Base-by-base conservation (phyloP, 2,888 invertebrate species). In the Troides oblongomaculatus region DNA sequence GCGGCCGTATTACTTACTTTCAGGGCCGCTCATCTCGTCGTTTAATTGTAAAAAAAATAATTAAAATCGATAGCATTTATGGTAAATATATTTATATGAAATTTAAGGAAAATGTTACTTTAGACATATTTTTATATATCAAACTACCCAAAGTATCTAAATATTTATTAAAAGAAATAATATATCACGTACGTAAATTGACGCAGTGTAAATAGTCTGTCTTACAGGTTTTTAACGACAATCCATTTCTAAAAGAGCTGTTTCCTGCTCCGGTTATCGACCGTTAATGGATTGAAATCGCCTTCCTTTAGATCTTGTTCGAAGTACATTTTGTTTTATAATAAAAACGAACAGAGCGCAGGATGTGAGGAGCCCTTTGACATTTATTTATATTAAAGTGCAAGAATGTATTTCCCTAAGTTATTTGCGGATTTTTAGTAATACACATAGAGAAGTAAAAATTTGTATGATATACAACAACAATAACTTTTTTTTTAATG, bases 191-290 rank as follows among this genome's bases (percentile, higher is more conserved):
- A 50, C 3, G 14, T 14, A 50, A 50, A 7, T 6, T 53, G 5
- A 50, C 10, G 21, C 36, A n/a, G 4, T 4, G 23, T 60, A 39
- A 53, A 50, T 39, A 43, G 23, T 36, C 46, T 10, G n/a, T 12
- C 25, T 12, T 23, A 50, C 39, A 53, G 53, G 60, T 53, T 68
- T 68, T 64, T 23, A 46, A 62, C 23, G 62, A 62, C 39, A 36
- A 58, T 50, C 30, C 25, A 64, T 50, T 23, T 36, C 64, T 64
- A 60, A 68, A 53, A 68, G 8, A 59, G 61, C 60, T 30, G 56
- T 57, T 69, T 69, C 65, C 69, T 69, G 62, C 69, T 57, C 61
- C 65, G 62, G 69, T 65, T 65, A 61, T 69, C 46, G 69, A 60
- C 64, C 46, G 39, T 43, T 56, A n/a, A 62, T 63, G 46, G 17